These are phyloP conservation scores for Drosophila pseudotakahashii DNA, from an alignment of 2,888 invertebrate genomes.

Conservation along the genomic window DNA sequence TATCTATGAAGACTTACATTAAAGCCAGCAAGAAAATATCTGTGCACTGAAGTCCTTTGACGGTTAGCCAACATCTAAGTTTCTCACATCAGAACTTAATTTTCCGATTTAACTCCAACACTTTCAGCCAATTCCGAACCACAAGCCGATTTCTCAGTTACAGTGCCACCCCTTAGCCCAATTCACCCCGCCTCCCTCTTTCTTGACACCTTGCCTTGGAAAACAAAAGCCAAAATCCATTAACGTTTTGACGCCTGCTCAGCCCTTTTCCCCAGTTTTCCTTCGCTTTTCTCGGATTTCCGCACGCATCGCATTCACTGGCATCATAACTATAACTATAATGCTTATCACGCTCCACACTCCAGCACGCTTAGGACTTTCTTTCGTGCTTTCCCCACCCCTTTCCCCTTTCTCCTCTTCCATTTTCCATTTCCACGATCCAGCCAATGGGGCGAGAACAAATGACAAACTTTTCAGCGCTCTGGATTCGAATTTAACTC, in stretches of 20 bases:
- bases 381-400: slow-evolving; percentile 7
- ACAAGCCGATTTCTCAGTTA: slow-evolving; percentile 10
- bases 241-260: slow-evolving; percentile 43
- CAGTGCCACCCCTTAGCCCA: neutral
- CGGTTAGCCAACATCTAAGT: neutral
- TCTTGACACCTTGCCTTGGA: slow-evolving; percentile 37
- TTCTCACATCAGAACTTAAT: neutral
- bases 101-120: neutral
- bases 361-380: slow-evolving; percentile 57
- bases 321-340: slow-evolving; percentile 68
- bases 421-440: slow-evolving; percentile 45
- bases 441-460: slow-evolving; percentile 50
- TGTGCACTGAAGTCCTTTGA: neutral
- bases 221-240: slow-evolving; percentile 52
- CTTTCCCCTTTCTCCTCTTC: neutral
- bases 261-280: neutral
- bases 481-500: slow-evolving; percentile 75
- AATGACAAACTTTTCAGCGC: slow-evolving; percentile 72
- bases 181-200: neutral
- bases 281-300: neutral
- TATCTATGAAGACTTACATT: neutral
- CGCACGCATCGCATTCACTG: slow-evolving; percentile 38
- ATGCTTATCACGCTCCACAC: slow-evolving; percentile 73
- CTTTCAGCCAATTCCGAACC: slow-evolving; percentile 18
- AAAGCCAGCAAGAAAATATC: neutral